Evolutionary conservation across 2,888 invertebrate species (phyloP).

Genomic region (Agrotis exclamationis): DNA sequence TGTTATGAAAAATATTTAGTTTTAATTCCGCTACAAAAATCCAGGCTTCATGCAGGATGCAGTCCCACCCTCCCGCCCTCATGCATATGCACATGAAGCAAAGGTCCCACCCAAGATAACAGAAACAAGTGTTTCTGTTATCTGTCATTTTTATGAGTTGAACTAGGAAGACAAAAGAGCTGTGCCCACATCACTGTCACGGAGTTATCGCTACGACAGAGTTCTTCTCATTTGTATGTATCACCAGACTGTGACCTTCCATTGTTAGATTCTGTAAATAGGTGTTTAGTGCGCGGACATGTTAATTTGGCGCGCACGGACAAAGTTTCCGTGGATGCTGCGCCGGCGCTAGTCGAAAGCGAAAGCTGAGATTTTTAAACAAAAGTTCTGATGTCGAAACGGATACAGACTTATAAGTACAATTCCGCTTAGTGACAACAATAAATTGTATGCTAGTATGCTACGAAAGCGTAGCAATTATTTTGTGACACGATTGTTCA

Average conservation of each 20-base stretch:
- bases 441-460: slow-evolving; percentile 60
- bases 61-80: too few relatives aligned
- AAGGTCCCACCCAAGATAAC: too few relatives aligned
- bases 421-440: slow-evolving; percentile 76
- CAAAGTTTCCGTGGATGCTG: slow-evolving; percentile 79
- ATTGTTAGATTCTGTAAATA: slow-evolving; percentile 86
- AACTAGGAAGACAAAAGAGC: slow-evolving; percentile 53
- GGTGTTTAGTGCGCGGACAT: slow-evolving; percentile 84
- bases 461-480: slow-evolving; percentile 71
- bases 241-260: slow-evolving; percentile 83
- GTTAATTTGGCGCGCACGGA: slow-evolving; percentile 85
- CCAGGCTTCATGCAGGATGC: too few relatives aligned
- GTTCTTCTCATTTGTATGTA: slow-evolving; percentile 82
- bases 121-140: slow-evolving; percentile 16
- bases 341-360: slow-evolving; percentile 80
- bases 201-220: slow-evolving; percentile 51
- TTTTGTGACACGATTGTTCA: slow-evolving; percentile 32
- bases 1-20: too few relatives aligned
- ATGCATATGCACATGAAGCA: too few relatives aligned
- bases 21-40: too few relatives aligned
- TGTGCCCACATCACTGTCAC: slow-evolving; percentile 35
- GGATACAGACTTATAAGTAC: slow-evolving; percentile 66
- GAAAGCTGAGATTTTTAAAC: slow-evolving; percentile 80
- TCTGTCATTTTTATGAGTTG: slow-evolving; percentile 24
- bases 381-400: slow-evolving; percentile 73